Base-by-base conservation (phyloP, 2,113 vertebrate species). In the Urocitellus parryii region DNA sequence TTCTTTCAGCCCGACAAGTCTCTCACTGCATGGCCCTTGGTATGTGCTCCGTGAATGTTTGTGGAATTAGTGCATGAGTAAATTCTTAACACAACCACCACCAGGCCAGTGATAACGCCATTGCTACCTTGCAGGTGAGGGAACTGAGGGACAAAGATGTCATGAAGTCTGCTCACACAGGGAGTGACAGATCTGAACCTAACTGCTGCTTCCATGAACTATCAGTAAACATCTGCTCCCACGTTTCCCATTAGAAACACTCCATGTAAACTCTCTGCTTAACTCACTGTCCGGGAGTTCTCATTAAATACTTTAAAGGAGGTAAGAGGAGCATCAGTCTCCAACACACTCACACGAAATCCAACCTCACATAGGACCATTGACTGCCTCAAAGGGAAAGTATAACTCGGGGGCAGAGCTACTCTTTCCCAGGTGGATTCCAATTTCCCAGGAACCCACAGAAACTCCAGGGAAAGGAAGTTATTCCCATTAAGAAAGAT, bases 401-500 rank as follows among this genome's bases (percentile, higher is more conserved):
- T 6, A 13, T 27, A 37, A 32, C 51, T 58, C 5, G 56, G 88
- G 24, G 14, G 58, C 27, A 72, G 6, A 16, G 5, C 77, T 48
- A 3, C 32, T 68, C 8, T 48, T 96, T 91, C 87, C 48, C 78
- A 53, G 58, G 32, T 1, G 3, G 45, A 53, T 78, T 83, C 82
- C 39, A 88, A 12, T 79, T 76, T 80, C 61, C 42, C 78, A 42
- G 88, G 39, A 67, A 76, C 29, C 53, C 29, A 32, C 13, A 88
- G 73, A 91, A 88, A 76, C 29, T 1, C 74, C 37, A 67, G 80
- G n/a, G 67, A 95, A 91, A 63, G 29, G 14, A 51, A 76, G 22
- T 76, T 65, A 83, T 24, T 79, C 83, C 45, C 34, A 79, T 56
- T 51, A 51, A 82, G 86, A 94, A 86, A 81, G 80, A 95, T 84